Base-by-base conservation (phyloP, 2,113 vertebrate genomes). In the Eulemur rufifrons region DNA sequence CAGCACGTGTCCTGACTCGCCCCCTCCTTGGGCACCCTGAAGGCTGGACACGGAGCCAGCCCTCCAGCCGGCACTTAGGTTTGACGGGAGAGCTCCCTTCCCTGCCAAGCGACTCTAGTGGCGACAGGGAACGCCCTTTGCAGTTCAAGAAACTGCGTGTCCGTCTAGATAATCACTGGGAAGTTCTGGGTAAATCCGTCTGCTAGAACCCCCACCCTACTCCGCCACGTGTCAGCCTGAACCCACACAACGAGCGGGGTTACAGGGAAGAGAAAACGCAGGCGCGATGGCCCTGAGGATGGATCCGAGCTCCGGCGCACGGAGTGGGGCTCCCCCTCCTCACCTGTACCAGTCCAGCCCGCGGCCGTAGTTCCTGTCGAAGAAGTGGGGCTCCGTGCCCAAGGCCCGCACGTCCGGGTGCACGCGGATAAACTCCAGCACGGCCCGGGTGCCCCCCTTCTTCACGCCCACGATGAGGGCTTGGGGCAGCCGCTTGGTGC, bases 331-430 rank as follows among this genome's bases (percentile, higher is more conserved):
- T 17, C 61, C 18, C 34, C 1, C 11, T 27, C 63, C 99, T 99
- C 99, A 99, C 99, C 99, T 99, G 99, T 99, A 99, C 99, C 99
- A 99, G 96, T 99, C 99, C 95, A 99, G 98, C 82, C 99, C 99
- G 94, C 99, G 98, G 94, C 99, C 99, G 98, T 99, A 99, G 99
- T 99, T 99, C 92, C 99, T 98, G 98, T 99, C 99, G 98, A 99
- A 99, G 99, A 99, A 99, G 98, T 99, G 99, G 64, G 99, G 99
- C 98, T 99, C 99, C 4, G 99, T 99, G 95, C 99, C 99, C 92
- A 99, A 97, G 0, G 99, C 99, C 97, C 99, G 98, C 98, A 99
- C 99, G 98, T 99, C 99, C 95, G 99, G 99, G 98, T 99, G 99
- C 97, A 99, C 99, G 74, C 99, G 99, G 98, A 99, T 99, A 98